Base-by-base conservation (phyloP, 1,140 invertebrate genomes). In the Conus ventricosus region DNA sequence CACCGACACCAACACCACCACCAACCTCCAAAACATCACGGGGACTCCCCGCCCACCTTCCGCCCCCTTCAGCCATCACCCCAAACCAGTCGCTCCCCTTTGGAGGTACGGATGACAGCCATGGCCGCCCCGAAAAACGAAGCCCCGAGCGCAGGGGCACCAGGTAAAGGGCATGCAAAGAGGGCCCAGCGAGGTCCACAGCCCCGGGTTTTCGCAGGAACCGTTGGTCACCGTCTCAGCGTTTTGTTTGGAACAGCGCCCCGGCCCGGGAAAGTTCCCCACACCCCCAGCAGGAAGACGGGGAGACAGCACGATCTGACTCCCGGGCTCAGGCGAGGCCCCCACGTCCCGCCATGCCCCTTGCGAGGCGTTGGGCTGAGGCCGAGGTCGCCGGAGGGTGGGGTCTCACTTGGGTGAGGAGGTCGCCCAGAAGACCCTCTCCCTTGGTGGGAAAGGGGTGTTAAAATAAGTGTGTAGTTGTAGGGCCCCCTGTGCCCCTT, bases 121-220 rank as follows among this genome's bases (percentile, higher is more conserved):
- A 98, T 97, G 1, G 96, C 95, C 51, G 96, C 96, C 3, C 98
- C 98, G 91, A 98, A 98, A 98, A 76, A 98, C 96, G 94, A 98
- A 98, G 93, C 97, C 96, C 91, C 97, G 89, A 98, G 96, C 25
- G 95, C 55, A 97, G 97, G 4, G 97, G 97, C 7, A 98, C 96
- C 20, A 98, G 0, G 97, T 98, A 91, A 98, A 97, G 1, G 98
- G 98, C 96, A 98, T 97, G 93, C 98, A 98, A 98, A 97, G 0
- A 98, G 97, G 5, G 97, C 97, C 57, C 8, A 98, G 95, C 85
- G 98, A 96, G 95, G 98, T 98, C 88, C 94, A 39, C 39, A 39
- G 39, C 95, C 83, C 54, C 95, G 97, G 96, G 98, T 95, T 95
- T 98, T 98, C n/a, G 96, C 39, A 98, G 96, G 94, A 98, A 98